Evolutionary conservation across 2,113 vertebrate species (phyloP).

Genomic region (Natator depressus): DNA sequence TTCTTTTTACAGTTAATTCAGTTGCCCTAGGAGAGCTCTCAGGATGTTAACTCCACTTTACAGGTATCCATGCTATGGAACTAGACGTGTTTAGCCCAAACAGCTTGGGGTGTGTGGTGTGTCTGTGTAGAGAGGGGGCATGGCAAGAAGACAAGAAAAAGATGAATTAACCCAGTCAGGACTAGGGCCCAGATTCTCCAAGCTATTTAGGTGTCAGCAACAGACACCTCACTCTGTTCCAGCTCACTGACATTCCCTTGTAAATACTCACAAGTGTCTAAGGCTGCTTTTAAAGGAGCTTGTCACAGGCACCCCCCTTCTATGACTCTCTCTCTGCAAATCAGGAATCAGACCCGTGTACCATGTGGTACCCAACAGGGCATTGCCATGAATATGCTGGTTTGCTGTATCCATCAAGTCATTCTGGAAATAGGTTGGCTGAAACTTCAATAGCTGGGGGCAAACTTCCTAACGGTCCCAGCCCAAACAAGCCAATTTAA

Average conservation of each 20-base stretch:
- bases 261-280: neutral
- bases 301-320: neutral
- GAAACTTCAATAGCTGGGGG: too few species aligned
- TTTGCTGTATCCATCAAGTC: neutral
- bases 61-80: neutral
- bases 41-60: neutral
- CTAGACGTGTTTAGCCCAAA: neutral
- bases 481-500: accelerated
- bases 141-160: neutral
- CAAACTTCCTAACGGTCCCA: accelerated
- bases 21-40: neutral
- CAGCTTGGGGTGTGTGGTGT: too few species aligned
- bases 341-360: neutral
- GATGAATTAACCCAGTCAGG: neutral
- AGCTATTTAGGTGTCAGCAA: neutral
- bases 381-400: accelerated
- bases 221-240: neutral
- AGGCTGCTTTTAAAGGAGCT: neutral
- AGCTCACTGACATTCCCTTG: neutral
- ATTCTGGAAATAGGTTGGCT: neutral
- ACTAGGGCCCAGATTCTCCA: neutral
- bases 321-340: neutral
- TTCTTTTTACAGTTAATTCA: neutral
- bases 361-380: neutral
- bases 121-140: too few species aligned